phyloP scores from a whole-genome alignment of 2,113 vertebrate species.

The Xenotilapia caudafasciata region DNA sequence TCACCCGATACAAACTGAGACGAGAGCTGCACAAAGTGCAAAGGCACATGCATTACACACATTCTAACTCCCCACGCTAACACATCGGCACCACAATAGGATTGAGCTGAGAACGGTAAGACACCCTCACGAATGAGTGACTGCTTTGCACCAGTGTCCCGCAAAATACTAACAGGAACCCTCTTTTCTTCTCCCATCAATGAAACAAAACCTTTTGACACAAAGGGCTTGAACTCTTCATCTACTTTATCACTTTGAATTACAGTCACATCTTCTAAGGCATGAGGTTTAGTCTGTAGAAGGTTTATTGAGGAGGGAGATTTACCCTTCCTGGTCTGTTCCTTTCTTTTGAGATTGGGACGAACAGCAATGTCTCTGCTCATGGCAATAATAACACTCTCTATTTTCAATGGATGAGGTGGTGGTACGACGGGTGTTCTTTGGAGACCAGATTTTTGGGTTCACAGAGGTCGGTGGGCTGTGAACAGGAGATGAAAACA shows the following conservation, averaged over 20 bases:
- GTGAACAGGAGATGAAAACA: fast-evolving
- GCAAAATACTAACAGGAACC: fast-evolving
- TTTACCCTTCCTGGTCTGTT: not conserved
- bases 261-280: not conserved
- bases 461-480: not conserved
- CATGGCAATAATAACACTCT: too few species aligned
- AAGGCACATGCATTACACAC: not conserved
- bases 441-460: fast-evolving
- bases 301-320: not conserved
- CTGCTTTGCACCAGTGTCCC: not conserved
- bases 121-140: not conserved
- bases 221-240: fast-evolving
- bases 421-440: too few species aligned
- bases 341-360: not conserved
- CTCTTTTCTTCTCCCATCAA: not conserved
- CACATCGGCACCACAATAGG: fast-evolving
- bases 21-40: not conserved
- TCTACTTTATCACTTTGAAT: not conserved
- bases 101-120: not conserved
- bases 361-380: not conserved
- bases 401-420: fast-evolving
- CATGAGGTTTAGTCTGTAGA: not conserved
- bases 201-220: not conserved
- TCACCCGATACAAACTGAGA: fast-evolving
- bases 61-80: not conserved